Conservation (phyloP, 2,888 invertebrate genomes). For the Blera fallax region DNA sequence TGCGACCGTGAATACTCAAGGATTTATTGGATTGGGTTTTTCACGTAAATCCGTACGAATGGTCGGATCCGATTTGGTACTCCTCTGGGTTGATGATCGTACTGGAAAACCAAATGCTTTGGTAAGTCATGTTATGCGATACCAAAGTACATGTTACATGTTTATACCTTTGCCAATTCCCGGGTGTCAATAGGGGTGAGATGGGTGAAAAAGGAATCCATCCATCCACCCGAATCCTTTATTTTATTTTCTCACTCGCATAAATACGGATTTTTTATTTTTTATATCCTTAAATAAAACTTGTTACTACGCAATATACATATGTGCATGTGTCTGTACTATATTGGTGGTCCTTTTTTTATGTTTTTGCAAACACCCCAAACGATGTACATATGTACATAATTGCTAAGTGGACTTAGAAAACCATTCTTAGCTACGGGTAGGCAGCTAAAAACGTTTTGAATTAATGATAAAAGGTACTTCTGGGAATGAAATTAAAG, state of each 20-base stretch:
- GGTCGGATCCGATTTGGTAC: conserved; percentile 92
- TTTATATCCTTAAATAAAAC: background rate
- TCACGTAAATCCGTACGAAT: conserved; percentile 88
- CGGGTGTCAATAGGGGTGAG: background rate
- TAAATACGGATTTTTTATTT: background rate
- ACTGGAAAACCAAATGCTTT: conserved; percentile 86
- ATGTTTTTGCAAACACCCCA: background rate
- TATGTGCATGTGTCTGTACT: no score
- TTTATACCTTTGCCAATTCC: no score
- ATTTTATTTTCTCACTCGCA: background rate
- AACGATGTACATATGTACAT: background rate
- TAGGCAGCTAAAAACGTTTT: background rate
- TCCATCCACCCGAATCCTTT: background rate
- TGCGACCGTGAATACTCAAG: conserved; percentile 90
- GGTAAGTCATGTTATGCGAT: conserved; percentile 84
- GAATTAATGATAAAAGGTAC: background rate
- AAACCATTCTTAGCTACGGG: background rate
- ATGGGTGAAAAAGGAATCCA: background rate
- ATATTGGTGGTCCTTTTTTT: background rate
- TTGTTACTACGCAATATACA: background rate
- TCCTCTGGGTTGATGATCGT: conserved; percentile 92
- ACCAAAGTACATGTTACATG: background rate
- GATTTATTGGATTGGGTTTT: conserved; percentile 94
- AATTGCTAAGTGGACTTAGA: background rate
- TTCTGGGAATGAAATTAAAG: background rate